Evolutionary conservation across 1,140 invertebrate genomes (phyloP), one percentile per base, ranked within the genome.

Genomic region (Chelonus insularis): DNA sequence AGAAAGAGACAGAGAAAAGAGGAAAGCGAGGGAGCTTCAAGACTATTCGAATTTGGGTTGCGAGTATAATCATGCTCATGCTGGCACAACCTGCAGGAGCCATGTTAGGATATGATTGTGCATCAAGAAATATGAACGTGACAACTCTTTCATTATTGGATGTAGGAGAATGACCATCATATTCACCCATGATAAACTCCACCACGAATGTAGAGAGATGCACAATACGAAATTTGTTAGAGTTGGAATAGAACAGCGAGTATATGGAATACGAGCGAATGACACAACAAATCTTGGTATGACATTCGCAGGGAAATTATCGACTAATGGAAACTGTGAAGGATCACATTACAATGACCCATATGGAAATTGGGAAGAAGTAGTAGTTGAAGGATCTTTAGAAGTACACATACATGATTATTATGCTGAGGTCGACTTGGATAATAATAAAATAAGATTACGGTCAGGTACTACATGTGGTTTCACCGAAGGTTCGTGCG

Each of bases 61-160:
- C n/a, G n/a, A n/a, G n/a, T n/a, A n/a, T n/a, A n/a, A n/a, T n/a
- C n/a, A n/a, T n/a, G n/a, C n/a, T n/a, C n/a, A n/a, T n/a, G n/a
- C n/a, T n/a, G n/a, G n/a, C n/a, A n/a, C n/a, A n/a, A n/a, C n/a
- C n/a, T n/a, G n/a, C n/a, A n/a, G n/a, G n/a, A 8, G 57, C 36
- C 1, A 1, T 68, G 1, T 37, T 63, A 0, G 60, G 63, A 0
- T 68, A 62, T 37, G 66, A 65, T 6, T 68, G 66, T 11, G 41
- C 50, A 11, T n/a, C n/a, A n/a, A 16, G 14, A 4, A 14, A 25
- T 0, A 8, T 60, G 0, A 68, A 65, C 1, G 29, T 57, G 1
- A 68, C 63, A 0, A 58, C 60, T 0, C 0, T 65, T 0, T 66
- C 64, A 0, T 9, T 67, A 1, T 4, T 55, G 0, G 58, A 66